These are phyloP conservation scores for Rhinoraja longicauda DNA, from an alignment of 2,797 vertebrate species.

Conservation along the genomic window DNA sequence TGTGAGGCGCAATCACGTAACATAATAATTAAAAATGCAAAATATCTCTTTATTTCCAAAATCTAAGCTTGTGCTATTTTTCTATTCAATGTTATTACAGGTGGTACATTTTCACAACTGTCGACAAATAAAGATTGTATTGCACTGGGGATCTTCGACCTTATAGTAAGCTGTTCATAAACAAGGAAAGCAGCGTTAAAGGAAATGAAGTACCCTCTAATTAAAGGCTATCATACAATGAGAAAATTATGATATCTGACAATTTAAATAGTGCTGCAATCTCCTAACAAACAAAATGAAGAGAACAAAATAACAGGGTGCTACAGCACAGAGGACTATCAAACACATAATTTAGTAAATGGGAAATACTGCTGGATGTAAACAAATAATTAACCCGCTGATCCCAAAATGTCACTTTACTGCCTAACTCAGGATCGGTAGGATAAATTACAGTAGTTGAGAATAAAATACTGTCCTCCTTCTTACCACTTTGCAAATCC, in stretches of 20 bases:
- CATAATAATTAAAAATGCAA: neutral
- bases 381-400: conserved; percentile 36
- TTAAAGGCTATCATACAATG: conserved; percentile 37
- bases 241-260: conserved; percentile 39
- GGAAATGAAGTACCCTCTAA: conserved; percentile 36
- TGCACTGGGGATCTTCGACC: conserved; percentile 9
- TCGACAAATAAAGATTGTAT: neutral
- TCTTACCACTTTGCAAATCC: conserved; percentile 26
- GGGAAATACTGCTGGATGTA: conserved; percentile 33
- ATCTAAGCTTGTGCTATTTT: neutral
- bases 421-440: conserved; percentile 20
- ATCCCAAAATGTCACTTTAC: conserved; percentile 31
- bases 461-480: conserved; percentile 28
- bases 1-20: neutral
- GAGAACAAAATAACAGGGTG: conserved; percentile 35
- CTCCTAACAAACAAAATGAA: conserved; percentile 28
- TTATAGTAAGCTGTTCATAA: conserved; percentile 25
- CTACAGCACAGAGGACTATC: conserved; percentile 5
- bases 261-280: conserved; percentile 32
- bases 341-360: conserved; percentile 37
- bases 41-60: neutral
- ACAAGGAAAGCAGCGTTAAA: conserved; percentile 34
- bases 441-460: conserved; percentile 38
- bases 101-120: neutral
- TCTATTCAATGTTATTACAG: neutral